Evolutionary conservation across 2,113 vertebrate species (phyloP), one percentile per base, ranked within the genome.

Genomic region (Archilochus colubris): DNA sequence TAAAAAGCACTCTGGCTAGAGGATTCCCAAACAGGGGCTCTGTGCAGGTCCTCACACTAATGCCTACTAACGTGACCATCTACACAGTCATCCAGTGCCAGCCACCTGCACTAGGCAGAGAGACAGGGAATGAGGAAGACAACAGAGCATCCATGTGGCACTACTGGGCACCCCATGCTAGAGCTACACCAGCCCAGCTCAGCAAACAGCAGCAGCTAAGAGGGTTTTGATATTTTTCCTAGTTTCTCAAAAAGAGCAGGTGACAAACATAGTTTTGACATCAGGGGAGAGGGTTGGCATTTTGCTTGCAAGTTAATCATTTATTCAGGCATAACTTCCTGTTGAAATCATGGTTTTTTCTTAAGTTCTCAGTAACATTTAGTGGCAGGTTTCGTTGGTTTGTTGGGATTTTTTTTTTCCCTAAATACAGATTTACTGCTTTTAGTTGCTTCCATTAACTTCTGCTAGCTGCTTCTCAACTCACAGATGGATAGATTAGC

Each of bases 11-110:
- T 27, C 57, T 40, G 30, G 17, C 40, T 46, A 78, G 72, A 63
- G 33, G 23, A 38, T 40, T 53, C 36, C 17, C 23, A 6, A 77
- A 36, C 31, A 57, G 25, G 27, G 36, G 14, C 21, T 63, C 57
- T 69, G 15, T 2, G 1, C 5, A 59, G 53, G 70, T 50, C n/a
- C 46, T 31, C 46, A 43, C 28, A 10, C 23, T 57, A 33, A 17
- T 1, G 0, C 7, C 20, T 48, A 14, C 17, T 59, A 55, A 43
- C 25, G 28, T 0, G 0, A 40, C 13, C 22, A 28, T 28, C 54
- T 28, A 36, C 53, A 63, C 19, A 53, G 14, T 23, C 58, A 40
- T 23, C 66, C 22, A 24, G 58, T 40, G 21, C 18, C 46, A 67
- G n/a, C 12, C n/a, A 27, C 23, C 4, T 25, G 23, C 4, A 2